Evolutionary conservation across 2,888 invertebrate species (phyloP).

Genomic region (Drosophila mayaguana): DNA sequence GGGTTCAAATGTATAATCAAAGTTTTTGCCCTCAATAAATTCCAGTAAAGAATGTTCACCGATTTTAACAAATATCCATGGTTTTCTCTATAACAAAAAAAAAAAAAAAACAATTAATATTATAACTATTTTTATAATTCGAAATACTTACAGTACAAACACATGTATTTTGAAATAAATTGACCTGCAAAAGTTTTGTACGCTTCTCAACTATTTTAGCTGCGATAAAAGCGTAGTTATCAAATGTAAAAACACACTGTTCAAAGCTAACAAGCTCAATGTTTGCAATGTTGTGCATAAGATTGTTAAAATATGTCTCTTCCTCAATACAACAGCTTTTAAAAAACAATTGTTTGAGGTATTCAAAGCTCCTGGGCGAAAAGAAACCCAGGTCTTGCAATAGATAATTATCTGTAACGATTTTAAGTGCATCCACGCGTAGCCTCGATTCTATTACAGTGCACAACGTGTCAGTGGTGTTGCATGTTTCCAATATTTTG

Average conservation of each 20-base stretch:
- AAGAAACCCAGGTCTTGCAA: conserved; percentile 19
- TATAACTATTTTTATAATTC: background rate
- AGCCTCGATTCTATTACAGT: conserved; percentile 26
- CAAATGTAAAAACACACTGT: conserved; percentile 48
- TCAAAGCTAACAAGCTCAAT: conserved; percentile 52
- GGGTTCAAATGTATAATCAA: conserved; percentile 40
- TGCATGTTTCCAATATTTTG: conserved; percentile 28
- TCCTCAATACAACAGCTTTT: conserved; percentile 39
- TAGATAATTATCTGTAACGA: conserved; percentile 47
- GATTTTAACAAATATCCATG: conserved; percentile 27
- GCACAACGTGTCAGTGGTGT: conserved; percentile 5
- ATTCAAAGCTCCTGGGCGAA: conserved; percentile 8
- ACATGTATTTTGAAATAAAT: conserved; percentile 39
- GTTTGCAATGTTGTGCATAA: conserved; percentile 31
- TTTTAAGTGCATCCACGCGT: conserved; percentile 43
- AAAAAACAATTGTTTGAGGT: conserved; percentile 46
- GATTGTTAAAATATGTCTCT: conserved; percentile 12
- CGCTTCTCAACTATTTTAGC: conserved; percentile 31
- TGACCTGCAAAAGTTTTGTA: conserved; percentile 25
- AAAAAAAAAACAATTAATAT: background rate
- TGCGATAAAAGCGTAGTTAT: conserved; percentile 41
- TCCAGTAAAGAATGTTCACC: conserved; percentile 31
- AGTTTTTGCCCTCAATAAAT: conserved; percentile 32
- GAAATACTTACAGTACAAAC: conserved; percentile 22
- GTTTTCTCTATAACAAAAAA: conserved; percentile 5